Base-by-base conservation (phyloP, 2,888 invertebrate species). In the Oxystoma pomonae region DNA sequence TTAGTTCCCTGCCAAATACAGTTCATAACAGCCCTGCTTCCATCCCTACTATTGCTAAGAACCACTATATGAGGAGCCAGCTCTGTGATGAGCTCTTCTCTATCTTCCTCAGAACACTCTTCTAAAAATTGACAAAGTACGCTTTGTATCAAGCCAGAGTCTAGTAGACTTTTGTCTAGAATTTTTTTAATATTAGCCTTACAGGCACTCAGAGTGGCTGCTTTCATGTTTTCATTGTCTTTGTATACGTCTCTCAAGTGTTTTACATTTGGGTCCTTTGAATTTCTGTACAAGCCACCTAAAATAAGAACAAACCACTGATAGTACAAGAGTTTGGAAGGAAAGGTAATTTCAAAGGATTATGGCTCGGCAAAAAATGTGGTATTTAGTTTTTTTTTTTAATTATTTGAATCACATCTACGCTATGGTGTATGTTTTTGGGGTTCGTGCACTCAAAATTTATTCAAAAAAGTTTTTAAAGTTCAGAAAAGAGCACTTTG, bases 1-100 rank as follows among this genome's bases (percentile, higher is more conserved):
- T 89, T 89, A 16, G 88, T 87, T 3, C 95, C 92, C 76, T 91
- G 87, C 92, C 96, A 96, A 62, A 98, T 87, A 76, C 94, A 94
- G 58, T 90, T 82, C 82, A 92, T 88, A 1, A 91, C 94, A 0
- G 91, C 88, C 70, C 88, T 86, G 1, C 90, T 87, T 0, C 98
- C 96, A 65, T 92, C 90, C 74, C 90, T 87, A 0, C 94, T 94
- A 74, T 92, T 91, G 35, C 86, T 79, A 71, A 90, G 82, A 70
- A 87, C 85, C 1, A 85, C 81, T 59, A 92, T 83, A 61, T 88
- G 83, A 0, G 91, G 85, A 57, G 89, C 85, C 60, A 92, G 81
- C 0, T 86, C 84, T 17, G 88, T 85, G 53, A 96, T 89, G 68
- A 96, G 82, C 76, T 96, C 96, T 20, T 83, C 81, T 55, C 86